Evolutionary conservation across 2,888 invertebrate species (phyloP).

Genomic region (Leptopterna dolabrata): DNA sequence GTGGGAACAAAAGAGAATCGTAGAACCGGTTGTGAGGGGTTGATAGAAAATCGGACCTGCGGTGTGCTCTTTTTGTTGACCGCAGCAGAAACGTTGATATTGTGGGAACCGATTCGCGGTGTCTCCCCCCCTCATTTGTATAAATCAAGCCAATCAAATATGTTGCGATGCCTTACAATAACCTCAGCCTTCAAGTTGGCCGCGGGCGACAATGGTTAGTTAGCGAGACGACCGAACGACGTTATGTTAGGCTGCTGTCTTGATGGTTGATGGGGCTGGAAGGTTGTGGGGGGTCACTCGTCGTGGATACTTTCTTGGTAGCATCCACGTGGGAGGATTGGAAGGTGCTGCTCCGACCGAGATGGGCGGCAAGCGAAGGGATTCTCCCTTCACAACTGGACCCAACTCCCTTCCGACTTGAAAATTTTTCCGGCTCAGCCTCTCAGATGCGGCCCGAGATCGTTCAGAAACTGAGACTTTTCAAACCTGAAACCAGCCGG

Average conservation of each 20-base stretch:
- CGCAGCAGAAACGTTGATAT: background rate
- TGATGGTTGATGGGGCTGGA: too few relatives aligned
- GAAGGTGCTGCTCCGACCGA: conserved; percentile 34
- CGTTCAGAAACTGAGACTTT: too few relatives aligned
- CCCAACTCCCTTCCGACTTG: background rate
- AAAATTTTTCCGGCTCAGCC: background rate
- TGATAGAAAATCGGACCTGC: background rate
- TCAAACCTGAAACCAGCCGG: too few relatives aligned
- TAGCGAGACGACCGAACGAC: background rate
- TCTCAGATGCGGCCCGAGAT: too few relatives aligned
- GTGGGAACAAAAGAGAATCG: background rate
- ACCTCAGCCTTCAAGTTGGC: background rate
- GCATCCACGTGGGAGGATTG: conserved; percentile 10
- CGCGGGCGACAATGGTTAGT: background rate
- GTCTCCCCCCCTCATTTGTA: background rate
- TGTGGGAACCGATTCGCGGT: background rate
- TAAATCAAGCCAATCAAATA: background rate
- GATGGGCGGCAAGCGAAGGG: conserved; percentile 1
- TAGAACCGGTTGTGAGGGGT: background rate
- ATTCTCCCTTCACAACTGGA: background rate
- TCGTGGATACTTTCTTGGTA: background rate
- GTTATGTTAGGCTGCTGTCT: background rate
- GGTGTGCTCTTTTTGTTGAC: background rate
- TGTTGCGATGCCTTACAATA: background rate
- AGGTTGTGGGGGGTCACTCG: background rate